Evolutionary conservation across 2,113 vertebrate species (phyloP), one percentile per base, ranked within the genome.

Genomic region (Morone chrysops): DNA sequence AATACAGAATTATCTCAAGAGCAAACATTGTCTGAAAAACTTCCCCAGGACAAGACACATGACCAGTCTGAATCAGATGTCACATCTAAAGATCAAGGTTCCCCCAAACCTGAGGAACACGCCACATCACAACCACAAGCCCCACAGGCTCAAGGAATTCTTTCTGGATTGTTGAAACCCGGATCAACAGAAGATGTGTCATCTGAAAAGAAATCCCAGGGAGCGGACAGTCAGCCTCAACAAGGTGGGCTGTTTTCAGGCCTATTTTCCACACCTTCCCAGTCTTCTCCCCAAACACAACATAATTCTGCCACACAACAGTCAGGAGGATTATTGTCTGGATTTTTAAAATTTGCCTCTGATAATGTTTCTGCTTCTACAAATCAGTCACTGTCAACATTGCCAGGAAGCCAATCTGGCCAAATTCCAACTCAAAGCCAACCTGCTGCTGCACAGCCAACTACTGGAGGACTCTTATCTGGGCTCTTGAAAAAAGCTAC

Each of bases 241-340:
- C 92, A 94, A 59, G 88, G 86, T 82, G 92, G 93, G 17, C 66
- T 97, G 53, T 92, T 97, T 86, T 94, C 96, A 79, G 93, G 94
- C 0, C 77, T 95, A 0, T 93, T 95, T 90, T 93, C 94, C 56
- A 81, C 92, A 74, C n/a, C 84, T 16, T 80, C 91, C 13, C 86
- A 77, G 17, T 54, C 84, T 43, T 41, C 85, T 53, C 53, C 80
- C 51, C 90, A 93, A 72, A 45, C 73, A 54, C 87, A 91, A 67
- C 86, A 89, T 48, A 77, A 38, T 13, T 47, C 86, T 41, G 13
- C 75, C 20, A 9, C 85, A 43, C 93, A 93, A 10, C 89, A 90
- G 36, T 54, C 92, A 57, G 87, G 89, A 62, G 91, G 95, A 47
- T 51, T 95, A 0, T 79, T 95, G 22, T 94, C 95, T 76, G 94